Conservation (phyloP, 2,113 vertebrate species). For the Chloroceryle aenea region DNA sequence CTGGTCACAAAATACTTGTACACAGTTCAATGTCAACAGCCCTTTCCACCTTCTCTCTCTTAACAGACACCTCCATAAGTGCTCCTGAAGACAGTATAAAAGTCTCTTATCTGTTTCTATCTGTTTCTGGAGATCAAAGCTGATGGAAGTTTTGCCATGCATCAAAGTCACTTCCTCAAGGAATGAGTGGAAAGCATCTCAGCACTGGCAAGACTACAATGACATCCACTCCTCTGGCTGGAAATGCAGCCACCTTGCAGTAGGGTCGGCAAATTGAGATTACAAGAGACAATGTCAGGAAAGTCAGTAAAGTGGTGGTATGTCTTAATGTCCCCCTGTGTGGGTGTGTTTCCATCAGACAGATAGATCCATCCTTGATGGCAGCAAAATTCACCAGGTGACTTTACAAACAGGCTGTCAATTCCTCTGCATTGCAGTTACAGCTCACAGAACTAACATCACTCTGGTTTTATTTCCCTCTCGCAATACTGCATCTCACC, state of each 20-base stretch:
- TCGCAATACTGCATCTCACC: background rate
- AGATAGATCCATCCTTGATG: background rate
- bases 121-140: background rate
- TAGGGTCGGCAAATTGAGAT: background rate
- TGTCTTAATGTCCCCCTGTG: background rate
- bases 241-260: rapidly evolving
- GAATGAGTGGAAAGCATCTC: background rate
- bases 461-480: background rate
- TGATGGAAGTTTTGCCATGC: background rate
- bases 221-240: background rate
- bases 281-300: background rate
- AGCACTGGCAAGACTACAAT: rapidly evolving
- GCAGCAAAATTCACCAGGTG: background rate
- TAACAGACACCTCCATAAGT: background rate
- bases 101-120: no score
- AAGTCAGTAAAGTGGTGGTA: background rate
- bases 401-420: background rate
- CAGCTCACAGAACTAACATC: background rate
- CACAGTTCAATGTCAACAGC: background rate
- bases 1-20: background rate
- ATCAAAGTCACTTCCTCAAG: background rate
- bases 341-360: background rate
- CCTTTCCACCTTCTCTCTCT: background rate
- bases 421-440: rapidly evolving
- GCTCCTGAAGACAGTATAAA: background rate